phyloP scores from a whole-genome alignment of 2,113 vertebrate genomes.

The Elanoides forficatus region DNA sequence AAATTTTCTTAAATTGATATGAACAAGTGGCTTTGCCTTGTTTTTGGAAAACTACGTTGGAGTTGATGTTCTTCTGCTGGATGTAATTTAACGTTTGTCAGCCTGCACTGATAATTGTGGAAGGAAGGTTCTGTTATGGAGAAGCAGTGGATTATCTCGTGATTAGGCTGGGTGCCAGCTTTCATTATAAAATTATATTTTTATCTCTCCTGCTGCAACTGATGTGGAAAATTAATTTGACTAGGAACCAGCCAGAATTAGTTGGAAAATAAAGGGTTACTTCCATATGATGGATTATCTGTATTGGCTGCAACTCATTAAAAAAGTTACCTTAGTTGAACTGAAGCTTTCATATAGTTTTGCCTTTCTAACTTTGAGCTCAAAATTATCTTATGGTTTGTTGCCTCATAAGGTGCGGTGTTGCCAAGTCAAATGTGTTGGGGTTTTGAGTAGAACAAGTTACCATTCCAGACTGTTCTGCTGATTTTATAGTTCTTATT shows the following conservation, averaged over 20 bases:
- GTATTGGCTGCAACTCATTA: neutral
- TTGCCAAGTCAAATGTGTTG: neutral
- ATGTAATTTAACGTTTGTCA: neutral
- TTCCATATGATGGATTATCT: neutral
- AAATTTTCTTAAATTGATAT: neutral
- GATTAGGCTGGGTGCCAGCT: neutral
- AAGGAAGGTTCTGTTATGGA: neutral
- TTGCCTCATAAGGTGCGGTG: neutral
- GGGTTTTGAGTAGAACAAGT: neutral
- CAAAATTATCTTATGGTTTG: neutral
- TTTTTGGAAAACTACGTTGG: neutral
- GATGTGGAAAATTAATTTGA: neutral
- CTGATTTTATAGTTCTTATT: neutral
- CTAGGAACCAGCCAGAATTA: neutral
- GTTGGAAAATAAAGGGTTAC: neutral
- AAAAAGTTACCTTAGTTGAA: neutral
- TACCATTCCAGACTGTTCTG: neutral
- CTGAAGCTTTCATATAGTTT: neutral
- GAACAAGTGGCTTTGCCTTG: neutral
- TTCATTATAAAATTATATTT: neutral
- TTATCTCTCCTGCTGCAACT: neutral
- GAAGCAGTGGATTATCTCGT: neutral
- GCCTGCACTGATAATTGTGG: neutral
- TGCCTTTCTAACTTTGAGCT: neutral
- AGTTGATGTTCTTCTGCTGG: neutral